These are phyloP conservation scores for Phodopus roborovskii DNA, from an alignment of 2,113 vertebrate species.

Conservation along the genomic window DNA sequence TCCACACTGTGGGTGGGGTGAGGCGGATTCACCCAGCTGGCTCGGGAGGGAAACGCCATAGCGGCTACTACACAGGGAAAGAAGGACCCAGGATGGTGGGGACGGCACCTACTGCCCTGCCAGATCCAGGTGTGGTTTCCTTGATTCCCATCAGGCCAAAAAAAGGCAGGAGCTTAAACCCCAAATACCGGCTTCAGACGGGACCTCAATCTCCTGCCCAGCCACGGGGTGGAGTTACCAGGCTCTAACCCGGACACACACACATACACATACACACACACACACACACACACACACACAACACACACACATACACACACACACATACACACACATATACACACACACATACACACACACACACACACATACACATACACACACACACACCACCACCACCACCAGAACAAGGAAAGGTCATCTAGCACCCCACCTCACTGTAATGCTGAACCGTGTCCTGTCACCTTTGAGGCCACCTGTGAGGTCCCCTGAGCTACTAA, in stretches of 20 bases:
- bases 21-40: rapidly evolving
- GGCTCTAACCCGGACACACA: not conserved
- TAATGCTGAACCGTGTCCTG: not conserved
- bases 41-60: rapidly evolving
- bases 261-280: too few relatives aligned
- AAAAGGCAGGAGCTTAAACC: not conserved
- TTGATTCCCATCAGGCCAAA: not conserved
- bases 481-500: not conserved
- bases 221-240: rapidly evolving
- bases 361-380: too few relatives aligned
- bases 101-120: rapidly evolving
- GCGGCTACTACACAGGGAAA: rapidly evolving
- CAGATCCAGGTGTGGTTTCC: not conserved
- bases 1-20: rapidly evolving
- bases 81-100: not conserved
- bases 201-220: not conserved
- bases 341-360: too few relatives aligned
- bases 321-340: too few relatives aligned
- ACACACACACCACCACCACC: too few relatives aligned
- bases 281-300: too few relatives aligned
- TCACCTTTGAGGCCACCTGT: not conserved
- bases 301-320: too few relatives aligned
- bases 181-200: not conserved
- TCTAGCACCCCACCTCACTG: not conserved
- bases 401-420: not conserved